Conservation (phyloP, 2,888 invertebrate genomes). For the Folsomia manolachei region DNA sequence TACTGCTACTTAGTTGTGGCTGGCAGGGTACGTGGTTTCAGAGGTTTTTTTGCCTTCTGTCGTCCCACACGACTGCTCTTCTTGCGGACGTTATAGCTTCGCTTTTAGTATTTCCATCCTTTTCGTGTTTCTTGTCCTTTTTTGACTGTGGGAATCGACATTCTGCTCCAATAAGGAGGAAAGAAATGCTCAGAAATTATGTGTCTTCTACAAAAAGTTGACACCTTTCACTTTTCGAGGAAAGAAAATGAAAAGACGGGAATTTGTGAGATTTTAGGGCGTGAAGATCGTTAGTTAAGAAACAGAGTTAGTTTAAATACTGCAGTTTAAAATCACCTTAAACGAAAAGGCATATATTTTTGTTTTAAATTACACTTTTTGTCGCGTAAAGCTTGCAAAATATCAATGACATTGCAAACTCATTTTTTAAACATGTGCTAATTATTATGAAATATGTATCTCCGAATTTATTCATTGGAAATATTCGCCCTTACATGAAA, state of each 20-base stretch:
- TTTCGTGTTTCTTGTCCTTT: background rate
- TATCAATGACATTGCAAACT: too few species aligned
- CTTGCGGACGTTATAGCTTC: too few species aligned
- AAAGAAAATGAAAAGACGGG: conserved; percentile 6
- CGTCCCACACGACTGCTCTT: background rate
- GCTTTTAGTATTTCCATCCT: background rate
- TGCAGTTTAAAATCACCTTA: too few species aligned
- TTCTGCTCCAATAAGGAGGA: background rate
- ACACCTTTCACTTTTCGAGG: conserved; percentile 10
- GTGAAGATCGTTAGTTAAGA: background rate
- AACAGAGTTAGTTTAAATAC: too few species aligned
- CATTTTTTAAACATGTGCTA: too few species aligned
- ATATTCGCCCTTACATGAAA: too few species aligned
- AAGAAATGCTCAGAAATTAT: conserved; percentile 7
- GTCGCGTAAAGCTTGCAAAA: too few species aligned
- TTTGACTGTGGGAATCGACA: background rate
- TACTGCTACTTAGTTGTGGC: background rate
- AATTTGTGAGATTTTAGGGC: background rate
- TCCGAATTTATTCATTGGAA: too few species aligned
- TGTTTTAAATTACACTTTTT: too few species aligned
- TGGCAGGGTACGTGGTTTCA: background rate
- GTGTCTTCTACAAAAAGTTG: conserved; percentile 3
- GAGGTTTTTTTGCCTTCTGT: background rate
- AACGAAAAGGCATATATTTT: too few species aligned
- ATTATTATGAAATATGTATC: too few species aligned